Evolutionary conservation across 2,888 invertebrate species (phyloP).

Genomic region (Cantharis flavilabris): DNA sequence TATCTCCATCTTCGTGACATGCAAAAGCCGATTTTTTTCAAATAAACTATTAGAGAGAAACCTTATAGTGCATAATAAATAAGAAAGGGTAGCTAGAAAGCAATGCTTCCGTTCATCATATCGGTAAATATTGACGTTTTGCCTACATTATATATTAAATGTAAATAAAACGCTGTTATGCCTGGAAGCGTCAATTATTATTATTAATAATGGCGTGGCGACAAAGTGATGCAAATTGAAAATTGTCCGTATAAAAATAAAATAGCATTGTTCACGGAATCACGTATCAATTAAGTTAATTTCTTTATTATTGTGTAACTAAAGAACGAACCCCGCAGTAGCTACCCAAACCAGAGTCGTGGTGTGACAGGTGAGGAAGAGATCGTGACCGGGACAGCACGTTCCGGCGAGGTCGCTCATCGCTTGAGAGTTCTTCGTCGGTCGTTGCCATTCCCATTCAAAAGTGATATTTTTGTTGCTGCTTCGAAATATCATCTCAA

Average conservation of each 20-base stretch:
- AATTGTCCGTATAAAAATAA: background rate
- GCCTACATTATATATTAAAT: background rate
- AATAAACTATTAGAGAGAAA: background rate
- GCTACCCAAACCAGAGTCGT: conserved; percentile 59
- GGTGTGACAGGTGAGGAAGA: conserved; percentile 66
- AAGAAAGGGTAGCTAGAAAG: background rate
- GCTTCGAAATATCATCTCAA: conserved; percentile 34
- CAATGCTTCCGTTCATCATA: background rate
- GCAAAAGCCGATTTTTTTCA: background rate
- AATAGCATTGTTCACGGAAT: background rate
- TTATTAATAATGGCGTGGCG: background rate
- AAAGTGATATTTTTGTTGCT: conserved; percentile 19
- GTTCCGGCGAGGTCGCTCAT: conserved; percentile 43
- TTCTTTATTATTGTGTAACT: background rate
- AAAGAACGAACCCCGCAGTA: conserved; percentile 51
- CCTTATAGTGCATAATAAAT: background rate
- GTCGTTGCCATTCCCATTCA: conserved; percentile 47
- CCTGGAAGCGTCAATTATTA: background rate
- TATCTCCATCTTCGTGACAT: background rate
- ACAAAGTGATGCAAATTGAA: background rate
- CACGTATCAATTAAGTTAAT: conserved; percentile 3
- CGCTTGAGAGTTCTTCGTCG: conserved; percentile 52
- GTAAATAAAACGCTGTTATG: background rate
- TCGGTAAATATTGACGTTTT: background rate
- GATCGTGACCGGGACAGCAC: conserved; percentile 69